Evolutionary conservation across 92 coral and sea anemone species (phyloP).

Genomic region (Phenganax stokvisi): DNA sequence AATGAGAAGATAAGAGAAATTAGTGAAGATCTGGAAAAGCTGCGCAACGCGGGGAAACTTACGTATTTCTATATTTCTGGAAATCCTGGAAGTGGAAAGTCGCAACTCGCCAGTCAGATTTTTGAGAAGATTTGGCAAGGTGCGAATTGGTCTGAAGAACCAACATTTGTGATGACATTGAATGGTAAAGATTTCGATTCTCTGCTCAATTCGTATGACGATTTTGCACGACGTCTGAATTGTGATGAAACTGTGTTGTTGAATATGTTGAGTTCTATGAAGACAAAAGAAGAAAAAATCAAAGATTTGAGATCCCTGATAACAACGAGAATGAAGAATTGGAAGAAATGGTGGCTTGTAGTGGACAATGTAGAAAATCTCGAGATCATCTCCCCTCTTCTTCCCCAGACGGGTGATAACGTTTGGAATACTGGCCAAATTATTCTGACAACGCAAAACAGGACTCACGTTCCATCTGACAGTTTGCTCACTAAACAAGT

Average conservation of each 20-base stretch:
- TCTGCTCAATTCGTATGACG: neutral
- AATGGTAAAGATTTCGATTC: neutral
- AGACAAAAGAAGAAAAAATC: neutral
- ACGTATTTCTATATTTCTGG: neutral
- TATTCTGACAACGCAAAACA: neutral
- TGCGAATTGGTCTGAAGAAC: neutral
- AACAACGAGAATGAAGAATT: neutral
- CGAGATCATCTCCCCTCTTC: neutral
- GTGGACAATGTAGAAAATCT: neutral
- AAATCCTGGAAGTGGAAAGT: neutral
- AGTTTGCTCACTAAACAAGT: neutral
- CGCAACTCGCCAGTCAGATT: neutral
- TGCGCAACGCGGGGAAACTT: neutral
- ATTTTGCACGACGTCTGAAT: neutral
- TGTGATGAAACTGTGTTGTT: neutral
- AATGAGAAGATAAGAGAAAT: neutral
- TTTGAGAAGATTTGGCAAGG: neutral
- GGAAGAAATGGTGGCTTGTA: neutral
- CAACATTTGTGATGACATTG: neutral
- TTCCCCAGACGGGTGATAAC: slow-evolving; percentile 24
- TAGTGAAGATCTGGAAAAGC: too few relatives aligned
- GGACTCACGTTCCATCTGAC: slow-evolving; percentile 16
- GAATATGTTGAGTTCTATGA: neutral
- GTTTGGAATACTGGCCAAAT: neutral
- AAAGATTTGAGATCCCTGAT: too few relatives aligned